Base-by-base conservation (phyloP, 2,113 vertebrate genomes). In the Danionella cerebrum region DNA sequence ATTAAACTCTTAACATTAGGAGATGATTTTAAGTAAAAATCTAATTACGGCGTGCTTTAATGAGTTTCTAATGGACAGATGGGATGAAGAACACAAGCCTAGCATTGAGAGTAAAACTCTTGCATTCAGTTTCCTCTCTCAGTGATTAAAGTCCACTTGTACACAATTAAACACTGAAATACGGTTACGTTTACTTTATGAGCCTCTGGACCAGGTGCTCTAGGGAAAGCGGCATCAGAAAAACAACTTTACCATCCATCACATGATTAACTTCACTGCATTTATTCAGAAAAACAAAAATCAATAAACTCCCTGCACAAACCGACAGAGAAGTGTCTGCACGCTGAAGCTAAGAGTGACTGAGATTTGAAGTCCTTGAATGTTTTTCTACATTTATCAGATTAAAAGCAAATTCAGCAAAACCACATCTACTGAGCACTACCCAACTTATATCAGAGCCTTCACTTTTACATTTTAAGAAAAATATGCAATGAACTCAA, bases 1-100 rank as follows among this genome's bases (percentile, higher is more conserved):
- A 87, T 87, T 80, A 89, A 58, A 70, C 71, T 21, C 67, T 81
- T 77, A 80, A 81, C 76, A 84, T 80, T 70, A 83, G 83, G 76
- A 80, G 68, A 60, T 65, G 21, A 80, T 81, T 83, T 74, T 76
- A 84, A 83, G 77, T 72, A 70, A 81, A 85, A 84, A 87, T 87
- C 79, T 82, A 84, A 87, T 89, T 83, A 86, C 65, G 80, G 67
- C 42, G 50, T 12, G 53, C 71, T 84, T 85, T 84, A 87, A 86
- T 79, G 72, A 82, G 77, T 8, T 55, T 75, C 55, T 82, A 83
- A 86, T 86, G 79, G 82, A 77, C 82, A 36, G 70, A 77, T 9
- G 75, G 78, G 81, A 62, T 7, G 69, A 62, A 19, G 67, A 55
- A 83, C 80, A 88, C 83, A 83, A 77, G 65, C 25, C 54, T 44